A percentile compares a stretch with the other conserved stretches of the same genome.
Conservation (phyloP, 2,113 vertebrate genomes). For the Scomber colias region DNA sequence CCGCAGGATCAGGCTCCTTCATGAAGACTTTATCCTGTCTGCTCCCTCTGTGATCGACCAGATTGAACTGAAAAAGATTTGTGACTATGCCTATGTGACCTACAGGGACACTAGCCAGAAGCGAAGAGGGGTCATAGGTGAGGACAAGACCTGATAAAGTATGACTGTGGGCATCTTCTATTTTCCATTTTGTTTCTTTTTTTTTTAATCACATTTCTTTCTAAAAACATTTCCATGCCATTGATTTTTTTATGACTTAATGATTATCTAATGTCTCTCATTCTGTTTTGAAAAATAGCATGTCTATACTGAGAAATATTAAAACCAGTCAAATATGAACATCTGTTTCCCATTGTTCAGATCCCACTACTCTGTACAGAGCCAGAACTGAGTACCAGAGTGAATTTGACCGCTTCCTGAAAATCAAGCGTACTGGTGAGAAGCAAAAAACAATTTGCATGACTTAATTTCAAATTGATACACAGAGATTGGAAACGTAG, state of each 20-base stretch:
- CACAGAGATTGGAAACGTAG: not conserved
- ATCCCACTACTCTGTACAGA: slow-evolving; percentile 80
- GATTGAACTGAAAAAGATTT: slow-evolving; percentile 66
- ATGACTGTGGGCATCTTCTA: not conserved
- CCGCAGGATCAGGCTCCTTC: slow-evolving; percentile 52
- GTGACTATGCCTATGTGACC: slow-evolving; percentile 58
- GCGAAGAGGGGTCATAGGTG: slow-evolving; percentile 78
- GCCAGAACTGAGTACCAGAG: slow-evolving; percentile 81
- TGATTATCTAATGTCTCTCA: not conserved
- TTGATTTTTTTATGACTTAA: not conserved
- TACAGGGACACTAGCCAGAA: slow-evolving; percentile 66
- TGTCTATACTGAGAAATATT: not conserved
- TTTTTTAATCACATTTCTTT: not conserved
- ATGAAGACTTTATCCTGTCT: slow-evolving; percentile 69
- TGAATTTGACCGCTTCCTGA: slow-evolving; percentile 71
- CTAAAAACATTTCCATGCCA: not conserved
- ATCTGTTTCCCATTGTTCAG: slow-evolving; percentile 49
- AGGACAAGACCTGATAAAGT: slow-evolving; percentile 11
- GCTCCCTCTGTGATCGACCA: slow-evolving; percentile 50
- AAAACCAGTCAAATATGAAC: not conserved
- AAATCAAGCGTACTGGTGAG: slow-evolving; percentile 47
- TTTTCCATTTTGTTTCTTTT: not conserved
- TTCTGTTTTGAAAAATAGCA: not conserved
- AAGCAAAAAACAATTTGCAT: not conserved
- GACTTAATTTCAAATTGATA: not conserved